These are phyloP conservation scores for Umimayanthus kanabou DNA, from an alignment of 92 coral and sea anemone species.

Conservation along the genomic window DNA sequence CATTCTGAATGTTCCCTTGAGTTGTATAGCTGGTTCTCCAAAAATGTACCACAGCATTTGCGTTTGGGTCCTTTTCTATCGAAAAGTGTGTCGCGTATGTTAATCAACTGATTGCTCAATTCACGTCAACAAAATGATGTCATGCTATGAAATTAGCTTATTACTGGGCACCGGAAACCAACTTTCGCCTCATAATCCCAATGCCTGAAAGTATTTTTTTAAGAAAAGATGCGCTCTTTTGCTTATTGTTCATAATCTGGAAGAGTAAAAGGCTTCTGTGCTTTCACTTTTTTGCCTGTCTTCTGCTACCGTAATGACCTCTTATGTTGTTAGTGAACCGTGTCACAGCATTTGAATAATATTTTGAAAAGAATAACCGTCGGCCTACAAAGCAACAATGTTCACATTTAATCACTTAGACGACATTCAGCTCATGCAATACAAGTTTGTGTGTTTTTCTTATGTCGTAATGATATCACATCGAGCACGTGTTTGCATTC, in stretches of 20 bases:
- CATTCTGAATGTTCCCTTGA: neutral
- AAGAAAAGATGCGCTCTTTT: neutral
- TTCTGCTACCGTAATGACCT: neutral
- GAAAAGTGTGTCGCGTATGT: slow-evolving; percentile 5
- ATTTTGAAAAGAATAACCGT: neutral
- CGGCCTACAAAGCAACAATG: neutral
- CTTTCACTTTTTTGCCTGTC: neutral
- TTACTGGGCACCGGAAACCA: neutral
- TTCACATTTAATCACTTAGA: neutral
- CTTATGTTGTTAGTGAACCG: neutral
- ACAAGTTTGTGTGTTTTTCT: neutral
- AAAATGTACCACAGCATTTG: neutral
- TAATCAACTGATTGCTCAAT: neutral
- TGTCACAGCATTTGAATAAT: neutral
- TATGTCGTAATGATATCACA: neutral
- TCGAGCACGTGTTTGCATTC: neutral
- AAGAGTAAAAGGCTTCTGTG: neutral
- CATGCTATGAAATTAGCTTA: neutral
- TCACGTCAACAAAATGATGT: slow-evolving; percentile 4
- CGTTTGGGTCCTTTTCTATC: neutral
- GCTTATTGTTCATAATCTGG: neutral
- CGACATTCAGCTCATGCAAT: neutral
- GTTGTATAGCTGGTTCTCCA: neutral
- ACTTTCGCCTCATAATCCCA: neutral
- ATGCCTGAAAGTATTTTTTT: too few relatives aligned